phyloP scores from a whole-genome alignment of 1,140 invertebrate genomes.

The Paracyclopina nana region DNA sequence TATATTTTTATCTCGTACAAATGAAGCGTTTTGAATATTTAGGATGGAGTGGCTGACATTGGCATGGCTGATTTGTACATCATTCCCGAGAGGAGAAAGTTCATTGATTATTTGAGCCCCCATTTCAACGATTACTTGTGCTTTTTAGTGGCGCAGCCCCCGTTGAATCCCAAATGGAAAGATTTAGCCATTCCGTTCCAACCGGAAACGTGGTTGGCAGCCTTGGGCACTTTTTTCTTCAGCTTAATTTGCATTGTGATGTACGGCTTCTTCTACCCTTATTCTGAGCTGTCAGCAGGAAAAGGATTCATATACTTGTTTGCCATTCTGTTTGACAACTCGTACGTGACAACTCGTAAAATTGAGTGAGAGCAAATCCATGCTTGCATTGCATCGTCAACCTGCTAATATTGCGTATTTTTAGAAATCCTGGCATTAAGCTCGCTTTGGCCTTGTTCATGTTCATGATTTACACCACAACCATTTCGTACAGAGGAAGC shows the following conservation, averaged over 20 bases:
- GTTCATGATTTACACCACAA: not conserved
- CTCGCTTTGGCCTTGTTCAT: not conserved
- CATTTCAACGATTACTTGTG: conserved; percentile 18
- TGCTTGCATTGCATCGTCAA: not conserved
- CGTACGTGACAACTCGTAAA: not conserved
- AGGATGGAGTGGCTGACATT: too few relatives aligned
- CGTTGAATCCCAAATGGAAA: conserved; percentile 18
- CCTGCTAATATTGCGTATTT: not conserved
- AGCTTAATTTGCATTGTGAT: not conserved
- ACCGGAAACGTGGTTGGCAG: not conserved
- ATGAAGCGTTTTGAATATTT: too few relatives aligned
- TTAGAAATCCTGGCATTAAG: not conserved
- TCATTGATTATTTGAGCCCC: conserved; percentile 18
- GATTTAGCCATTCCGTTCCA: conserved; percentile 18
- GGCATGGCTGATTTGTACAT: conserved; percentile 22
- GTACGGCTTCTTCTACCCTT: not conserved
- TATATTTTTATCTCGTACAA: too few relatives aligned
- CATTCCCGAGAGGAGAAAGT: conserved; percentile 18
- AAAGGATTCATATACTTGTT: not conserved
- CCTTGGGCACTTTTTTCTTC: not conserved
- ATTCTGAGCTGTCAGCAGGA: not conserved
- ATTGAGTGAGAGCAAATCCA: not conserved
- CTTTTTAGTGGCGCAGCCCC: conserved; percentile 18
- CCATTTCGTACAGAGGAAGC: conserved; percentile 1
- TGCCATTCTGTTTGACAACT: not conserved